Percentiles rank a stretch among this genome's conserved stretches.
Evolutionary conservation across 1,140 invertebrate species (phyloP).

Genomic region (Penaeus chinensis): DNA sequence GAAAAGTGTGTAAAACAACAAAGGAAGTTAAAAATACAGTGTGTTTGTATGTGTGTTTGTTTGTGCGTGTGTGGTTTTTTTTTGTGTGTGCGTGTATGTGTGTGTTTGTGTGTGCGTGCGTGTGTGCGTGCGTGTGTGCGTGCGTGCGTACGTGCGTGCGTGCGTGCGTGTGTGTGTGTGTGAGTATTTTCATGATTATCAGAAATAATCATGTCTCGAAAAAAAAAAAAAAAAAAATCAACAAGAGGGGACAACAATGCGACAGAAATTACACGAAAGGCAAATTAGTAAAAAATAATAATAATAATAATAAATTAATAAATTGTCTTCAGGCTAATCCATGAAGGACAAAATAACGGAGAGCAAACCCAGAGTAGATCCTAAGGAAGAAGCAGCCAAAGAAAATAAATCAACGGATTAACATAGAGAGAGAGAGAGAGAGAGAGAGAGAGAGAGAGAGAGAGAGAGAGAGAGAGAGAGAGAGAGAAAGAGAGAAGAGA

Average conservation of each 20-base stretch:
- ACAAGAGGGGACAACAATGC: no score
- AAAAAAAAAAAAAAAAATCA: no score
- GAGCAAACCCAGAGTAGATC: neutral
- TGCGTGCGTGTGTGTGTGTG: neutral
- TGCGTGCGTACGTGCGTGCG: neutral
- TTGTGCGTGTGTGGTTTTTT: no score
- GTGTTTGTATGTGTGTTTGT: no score
- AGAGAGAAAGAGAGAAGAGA: neutral
- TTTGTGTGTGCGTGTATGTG: neutral
- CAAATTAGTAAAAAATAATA: neutral
- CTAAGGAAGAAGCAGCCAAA: neutral
- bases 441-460: neutral
- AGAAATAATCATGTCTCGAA: slow-evolving; percentile 26
- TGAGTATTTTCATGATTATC: neutral
- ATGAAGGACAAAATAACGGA: neutral
- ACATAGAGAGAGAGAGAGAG: neutral
- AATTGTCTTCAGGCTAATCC: no score
- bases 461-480: slow-evolving; percentile 9
- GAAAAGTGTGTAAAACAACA: no score
- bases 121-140: neutral
- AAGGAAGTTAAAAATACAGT: no score
- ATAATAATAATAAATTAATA: neutral
- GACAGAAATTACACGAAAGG: neutral
- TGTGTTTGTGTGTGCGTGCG: neutral
- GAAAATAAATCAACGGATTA: neutral